Base-by-base conservation (phyloP, 2,797 vertebrate genomes). In the Denticeps clupeoides region DNA sequence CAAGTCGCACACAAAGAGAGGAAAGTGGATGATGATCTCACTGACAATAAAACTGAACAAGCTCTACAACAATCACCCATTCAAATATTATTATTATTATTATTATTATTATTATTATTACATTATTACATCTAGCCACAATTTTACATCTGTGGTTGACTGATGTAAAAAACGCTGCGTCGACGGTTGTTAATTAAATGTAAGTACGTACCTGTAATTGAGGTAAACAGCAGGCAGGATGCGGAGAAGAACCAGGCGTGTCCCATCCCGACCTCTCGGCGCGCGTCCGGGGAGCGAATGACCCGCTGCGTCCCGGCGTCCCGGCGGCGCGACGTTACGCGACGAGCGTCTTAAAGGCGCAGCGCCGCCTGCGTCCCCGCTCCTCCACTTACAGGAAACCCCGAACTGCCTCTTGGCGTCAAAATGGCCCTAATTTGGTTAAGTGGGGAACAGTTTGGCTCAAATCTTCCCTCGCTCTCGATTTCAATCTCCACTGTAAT, bases 191-290 rank as follows among this genome's bases (percentile, higher is more conserved):
- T 55, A n/a, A 51, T 56, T 32, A 13, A 23, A 61, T 24, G 3
- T 3, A n/a, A 32, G 8, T 31, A 53, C 78, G 62, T 67, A 85
- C 82, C 81, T 75, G 57, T 58, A 9, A 69, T 46, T 19, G 68
- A 59, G 1, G 49, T 26, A 6, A 67, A 51, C 41, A 77, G 7
- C 21, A 79, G 52, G 27, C 57, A 43, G 4, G 65, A 56, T 27
- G 62, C 54, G 18, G 63, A 58, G 40, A 76, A 16, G 47, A 61
- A 38, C 76, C 77, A 78, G 55, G 47, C 52, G 50, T 55, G 49
- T 56, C 56, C 62, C 81, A 81, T 83, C 63, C 5, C 75, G n/a
- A 33, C 50, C 55, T 53, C 42, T 66, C 66, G 69, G 53, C 45
- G 51, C 29, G 45, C 46, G 38, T 18, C 37, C 33, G 41, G 5